Conservation (phyloP, 64 coral and sea anemone species). For the Stichodactyla mertensii region DNA sequence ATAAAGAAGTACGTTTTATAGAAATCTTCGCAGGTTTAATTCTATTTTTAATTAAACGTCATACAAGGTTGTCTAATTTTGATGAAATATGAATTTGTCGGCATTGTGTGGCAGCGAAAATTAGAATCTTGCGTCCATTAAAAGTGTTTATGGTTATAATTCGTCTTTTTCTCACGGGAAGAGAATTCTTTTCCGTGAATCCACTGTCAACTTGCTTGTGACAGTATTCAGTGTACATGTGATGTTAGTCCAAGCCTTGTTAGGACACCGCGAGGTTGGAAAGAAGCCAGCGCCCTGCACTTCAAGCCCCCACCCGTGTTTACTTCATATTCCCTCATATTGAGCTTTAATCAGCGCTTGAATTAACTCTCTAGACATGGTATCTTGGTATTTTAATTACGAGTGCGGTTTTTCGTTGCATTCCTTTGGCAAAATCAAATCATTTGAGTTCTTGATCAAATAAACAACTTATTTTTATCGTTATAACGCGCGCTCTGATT, state of each 20-base stretch:
- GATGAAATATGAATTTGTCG: background rate
- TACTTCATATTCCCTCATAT: background rate
- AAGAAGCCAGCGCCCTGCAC: background rate
- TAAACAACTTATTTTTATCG: slow-evolving; percentile 7
- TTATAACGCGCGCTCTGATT: background rate
- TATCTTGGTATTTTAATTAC: background rate
- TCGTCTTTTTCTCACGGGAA: background rate
- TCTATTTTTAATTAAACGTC: background rate
- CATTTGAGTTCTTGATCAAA: background rate
- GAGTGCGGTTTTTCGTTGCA: background rate
- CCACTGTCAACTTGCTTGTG: background rate
- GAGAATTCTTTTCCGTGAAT: background rate
- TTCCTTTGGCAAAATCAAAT: background rate
- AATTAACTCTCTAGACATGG: background rate
- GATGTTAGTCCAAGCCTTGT: background rate
- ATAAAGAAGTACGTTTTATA: background rate
- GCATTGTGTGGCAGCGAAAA: background rate
- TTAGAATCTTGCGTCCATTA: background rate
- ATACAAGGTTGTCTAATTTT: background rate
- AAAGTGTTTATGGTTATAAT: background rate
- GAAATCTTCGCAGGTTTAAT: background rate
- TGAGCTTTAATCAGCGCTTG: background rate
- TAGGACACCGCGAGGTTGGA: background rate
- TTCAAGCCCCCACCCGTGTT: background rate
- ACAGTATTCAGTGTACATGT: background rate